Evolutionary conservation across 2,113 vertebrate genomes (phyloP), one percentile per base, ranked within the genome.

Genomic region (Cheilinus undulatus): DNA sequence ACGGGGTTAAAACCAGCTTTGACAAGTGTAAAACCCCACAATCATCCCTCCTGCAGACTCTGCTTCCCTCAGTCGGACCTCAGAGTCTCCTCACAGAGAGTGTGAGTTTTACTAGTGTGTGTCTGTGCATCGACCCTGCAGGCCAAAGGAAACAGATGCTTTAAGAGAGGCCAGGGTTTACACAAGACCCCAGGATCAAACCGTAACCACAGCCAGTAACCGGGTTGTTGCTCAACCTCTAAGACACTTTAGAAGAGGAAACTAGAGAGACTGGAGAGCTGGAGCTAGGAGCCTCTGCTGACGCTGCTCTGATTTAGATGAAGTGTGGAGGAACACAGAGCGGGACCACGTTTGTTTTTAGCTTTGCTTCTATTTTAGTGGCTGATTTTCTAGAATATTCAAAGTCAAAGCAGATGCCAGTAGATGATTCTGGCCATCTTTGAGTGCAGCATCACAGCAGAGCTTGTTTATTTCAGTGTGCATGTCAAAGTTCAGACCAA

Each of bases 61-160:
- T 11, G 58, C 51, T 46, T 49, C 59, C 28, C 51, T 54, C 12
- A 32, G 27, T 19, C 57, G 22, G 28, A 42, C 13, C 15, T 14
- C 5, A 42, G 62, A 23, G 32, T 57, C 54, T 65, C 11, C 48
- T 42, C 3, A 42, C n/a, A n/a, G n/a, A n/a, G n/a, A n/a, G n/a
- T n/a, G n/a, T n/a, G n/a, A n/a, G n/a, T n/a, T n/a, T 11, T 36
- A 10, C 13, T 7, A 36, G 34, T 2, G 22, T 17, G 40, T 24
- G 27, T 23, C 38, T 15, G 54, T 6, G 64, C 59, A 15, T 2
- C 42, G 60, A 78, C 73, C 58, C 74, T 9, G 59, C 46, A 42
- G 71, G 60, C 62, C 40, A 69, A 20, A 86, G 82, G 87, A 86
- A 88, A 79, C 83, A 77, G 79, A 85, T 82, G 82, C 69, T 80